Base-by-base conservation (phyloP, 2,113 vertebrate genomes). In the Dunckerocampus dactyliophorus region DNA sequence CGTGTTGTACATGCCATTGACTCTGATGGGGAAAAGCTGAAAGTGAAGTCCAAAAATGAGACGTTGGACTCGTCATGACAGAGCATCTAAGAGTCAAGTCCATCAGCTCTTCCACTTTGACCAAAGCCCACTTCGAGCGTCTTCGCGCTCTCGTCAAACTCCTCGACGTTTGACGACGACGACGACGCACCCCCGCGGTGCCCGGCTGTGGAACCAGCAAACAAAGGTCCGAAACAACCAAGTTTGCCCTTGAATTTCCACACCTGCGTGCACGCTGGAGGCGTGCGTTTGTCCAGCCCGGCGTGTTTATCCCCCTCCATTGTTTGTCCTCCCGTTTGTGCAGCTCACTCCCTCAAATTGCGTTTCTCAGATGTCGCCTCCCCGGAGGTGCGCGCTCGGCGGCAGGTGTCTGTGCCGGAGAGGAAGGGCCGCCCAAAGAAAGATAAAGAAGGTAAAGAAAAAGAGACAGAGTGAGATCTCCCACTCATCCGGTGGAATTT, bases 401-500 rank as follows among this genome's bases (percentile, higher is more conserved):
- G 85, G 88, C 89, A 91, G 89, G 88, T 90, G 89, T 90, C 89
- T 88, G 80, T 57, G 75, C 71, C 24, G 61, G 53, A 69, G 60
- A 72, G 66, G 63, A 62, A 72, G 58, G 70, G 71, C 65, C 39
- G 58, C 53, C 65, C 72, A 64, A 91, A 75, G 76, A 73, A 72
- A 71, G 91, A 80, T 72, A 68, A 73, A 78, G 62, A 20, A 22
- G 39, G 34, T 49, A 48, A 47, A 15, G 17, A 62, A 42, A 57
- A 34, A 16, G 22, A 43, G 39, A 46, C 8, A 17, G 60, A 9
- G 56, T 47, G 89, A 89, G 83, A 90, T 92, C 90, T 93, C 90
- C 90, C 68, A 90, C 90, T 91, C 93, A 87, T 88, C 91, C 82
- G 85, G 81, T 90, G 87, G 92, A 95, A 94, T 94, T 93, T 90